phyloP scores from a whole-genome alignment of 2,797 vertebrate genomes.

The Ctenochaetus hawaiiensis region DNA sequence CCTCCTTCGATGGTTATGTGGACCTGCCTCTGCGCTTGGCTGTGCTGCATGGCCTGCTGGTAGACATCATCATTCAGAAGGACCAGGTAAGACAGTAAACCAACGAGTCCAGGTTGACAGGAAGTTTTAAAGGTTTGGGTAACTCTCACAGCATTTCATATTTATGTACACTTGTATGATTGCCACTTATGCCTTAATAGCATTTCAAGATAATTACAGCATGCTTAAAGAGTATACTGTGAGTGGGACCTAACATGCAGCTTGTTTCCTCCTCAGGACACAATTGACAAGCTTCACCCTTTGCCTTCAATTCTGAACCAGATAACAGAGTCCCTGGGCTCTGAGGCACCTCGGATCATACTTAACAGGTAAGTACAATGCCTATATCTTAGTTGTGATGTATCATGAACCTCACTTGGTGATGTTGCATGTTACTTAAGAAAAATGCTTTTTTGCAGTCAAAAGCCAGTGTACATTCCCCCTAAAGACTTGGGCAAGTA shows the following conservation, averaged over 20 bases:
- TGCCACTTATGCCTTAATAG: background rate
- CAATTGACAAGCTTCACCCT: conserved; percentile 88
- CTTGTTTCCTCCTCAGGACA: conserved; percentile 78
- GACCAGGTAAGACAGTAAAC: conserved; percentile 85
- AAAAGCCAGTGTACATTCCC: conserved; percentile 87
- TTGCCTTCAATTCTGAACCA: conserved; percentile 93
- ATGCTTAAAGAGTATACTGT: background rate
- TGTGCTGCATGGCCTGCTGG: conserved; percentile 92
- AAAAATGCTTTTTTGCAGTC: conserved; percentile 50
- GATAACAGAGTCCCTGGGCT: conserved; percentile 85
- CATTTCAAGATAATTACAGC: background rate
- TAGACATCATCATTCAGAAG: conserved; percentile 89
- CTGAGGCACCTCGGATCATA: conserved; percentile 75
- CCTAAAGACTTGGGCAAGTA: conserved; percentile 89
- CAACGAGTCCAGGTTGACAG: background rate
- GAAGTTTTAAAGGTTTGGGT: background rate
- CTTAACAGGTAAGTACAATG: conserved; percentile 71
- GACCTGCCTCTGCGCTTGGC: conserved; percentile 93
- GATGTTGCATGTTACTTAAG: conserved; percentile 15
- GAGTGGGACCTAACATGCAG: conserved; percentile 19
- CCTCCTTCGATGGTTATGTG: conserved; percentile 90
- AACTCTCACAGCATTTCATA: background rate
- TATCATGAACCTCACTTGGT: background rate
- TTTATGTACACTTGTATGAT: background rate
- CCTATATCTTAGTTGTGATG: background rate